phyloP scores from a whole-genome alignment of 2,797 vertebrate genomes.

The Sebastes miniatus region DNA sequence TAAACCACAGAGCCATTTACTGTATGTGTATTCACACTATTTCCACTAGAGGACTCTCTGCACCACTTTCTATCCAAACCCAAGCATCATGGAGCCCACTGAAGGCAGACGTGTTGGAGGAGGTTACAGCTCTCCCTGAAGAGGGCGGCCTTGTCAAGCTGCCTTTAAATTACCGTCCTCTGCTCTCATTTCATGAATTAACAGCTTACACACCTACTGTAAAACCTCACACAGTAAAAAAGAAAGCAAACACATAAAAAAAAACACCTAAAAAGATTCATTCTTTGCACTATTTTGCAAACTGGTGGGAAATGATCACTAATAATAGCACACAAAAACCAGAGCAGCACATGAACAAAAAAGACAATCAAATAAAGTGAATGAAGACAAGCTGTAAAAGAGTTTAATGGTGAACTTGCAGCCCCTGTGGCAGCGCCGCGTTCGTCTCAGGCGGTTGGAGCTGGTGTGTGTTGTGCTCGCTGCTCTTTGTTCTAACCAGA shows the following conservation, averaged over 20 bases:
- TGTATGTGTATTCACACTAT: background rate
- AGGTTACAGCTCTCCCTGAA: constrained; percentile 49
- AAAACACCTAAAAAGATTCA: background rate
- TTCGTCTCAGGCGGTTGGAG: constrained; percentile 36
- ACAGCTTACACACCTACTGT: background rate
- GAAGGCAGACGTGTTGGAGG: constrained; percentile 48
- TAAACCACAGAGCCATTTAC: background rate
- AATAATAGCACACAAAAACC: constrained; percentile 4
- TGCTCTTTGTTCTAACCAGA: constrained; percentile 78
- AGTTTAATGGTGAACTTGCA: constrained; percentile 48
- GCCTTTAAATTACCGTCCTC: constrained; percentile 38
- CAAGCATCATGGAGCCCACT: background rate
- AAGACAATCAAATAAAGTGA: constrained; percentile 52
- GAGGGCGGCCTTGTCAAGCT: constrained; percentile 67
- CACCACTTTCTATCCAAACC: constrained; percentile 29
- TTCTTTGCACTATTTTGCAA: background rate
- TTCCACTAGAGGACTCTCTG: constrained; percentile 75
- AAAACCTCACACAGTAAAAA: background rate
- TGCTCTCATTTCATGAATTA: constrained; percentile 52
- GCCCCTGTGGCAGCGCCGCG: constrained; percentile 45
- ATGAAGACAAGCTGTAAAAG: constrained; percentile 54
- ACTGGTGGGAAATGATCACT: background rate
- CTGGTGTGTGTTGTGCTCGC: constrained; percentile 49
- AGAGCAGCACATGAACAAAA: constrained; percentile 21
- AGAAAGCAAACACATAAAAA: background rate